A percentile compares a stretch with the other conserved stretches of the same genome.
phyloP scores from a whole-genome alignment of 2,113 vertebrate genomes.

The Tetrao urogallus region DNA sequence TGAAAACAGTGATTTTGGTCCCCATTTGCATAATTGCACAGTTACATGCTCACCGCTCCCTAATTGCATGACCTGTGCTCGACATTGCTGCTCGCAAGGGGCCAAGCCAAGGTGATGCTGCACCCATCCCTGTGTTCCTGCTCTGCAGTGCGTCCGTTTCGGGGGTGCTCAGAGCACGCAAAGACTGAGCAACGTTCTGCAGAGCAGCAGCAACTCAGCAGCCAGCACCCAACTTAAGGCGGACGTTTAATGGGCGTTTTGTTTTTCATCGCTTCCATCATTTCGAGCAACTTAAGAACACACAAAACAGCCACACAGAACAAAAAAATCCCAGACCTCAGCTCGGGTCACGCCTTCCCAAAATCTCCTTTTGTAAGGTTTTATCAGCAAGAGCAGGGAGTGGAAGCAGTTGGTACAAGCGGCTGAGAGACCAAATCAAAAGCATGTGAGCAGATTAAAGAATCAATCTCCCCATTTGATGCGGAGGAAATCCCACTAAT shows the following conservation, averaged over 20 bases:
- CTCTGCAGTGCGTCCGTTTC: no score
- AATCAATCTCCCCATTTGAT: conserved; percentile 64
- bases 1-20: conserved; percentile 60
- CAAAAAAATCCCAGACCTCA: conserved; percentile 37
- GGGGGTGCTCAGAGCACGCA: not conserved
- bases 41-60: not conserved
- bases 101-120: not conserved
- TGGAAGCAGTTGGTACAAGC: conserved; percentile 71
- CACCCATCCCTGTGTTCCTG: not conserved
- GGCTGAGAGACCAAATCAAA: conserved; percentile 65
- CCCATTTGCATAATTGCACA: conserved; percentile 60
- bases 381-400: conserved; percentile 46
- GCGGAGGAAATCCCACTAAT: conserved; percentile 70
- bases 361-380: conserved; percentile 68
- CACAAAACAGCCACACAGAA: conserved; percentile 26
- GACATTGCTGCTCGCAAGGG: not conserved
- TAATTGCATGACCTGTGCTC: conserved; percentile 15
- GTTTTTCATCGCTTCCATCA: not conserved
- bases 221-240: not conserved
- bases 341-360: conserved; percentile 41
- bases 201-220: not conserved
- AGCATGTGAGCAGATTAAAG: conserved; percentile 79
- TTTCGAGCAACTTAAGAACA: not conserved
- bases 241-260: fast-evolving
- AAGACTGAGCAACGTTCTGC: no score